Conservation (phyloP, 2,797 vertebrate genomes). For the Poeciliopsis turneri region DNA sequence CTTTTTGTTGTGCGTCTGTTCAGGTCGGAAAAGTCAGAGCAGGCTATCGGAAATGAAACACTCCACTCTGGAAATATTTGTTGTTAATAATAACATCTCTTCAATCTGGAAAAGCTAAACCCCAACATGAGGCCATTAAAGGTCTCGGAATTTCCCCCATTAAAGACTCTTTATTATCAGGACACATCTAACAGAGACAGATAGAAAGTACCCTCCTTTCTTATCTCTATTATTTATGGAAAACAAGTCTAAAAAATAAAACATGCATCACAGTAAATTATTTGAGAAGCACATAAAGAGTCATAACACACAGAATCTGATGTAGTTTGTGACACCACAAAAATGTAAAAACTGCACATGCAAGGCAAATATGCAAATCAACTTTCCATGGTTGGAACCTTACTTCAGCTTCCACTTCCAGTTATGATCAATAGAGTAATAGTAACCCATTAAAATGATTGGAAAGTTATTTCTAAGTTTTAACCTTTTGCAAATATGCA, state of each 20-base stretch:
- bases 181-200: constrained; percentile 12
- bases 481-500: not conserved
- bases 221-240: constrained; percentile 2
- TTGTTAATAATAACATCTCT: constrained; percentile 48
- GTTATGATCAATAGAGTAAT: not conserved
- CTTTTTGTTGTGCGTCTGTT: constrained; percentile 13
- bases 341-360: constrained; percentile 10
- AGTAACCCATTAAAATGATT: not conserved
- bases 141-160: constrained; percentile 52
- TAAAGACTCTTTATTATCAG: constrained; percentile 30
- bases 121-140: constrained; percentile 31
- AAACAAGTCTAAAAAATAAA: not conserved
- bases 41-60: constrained; percentile 49
- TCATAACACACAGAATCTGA: constrained; percentile 23
- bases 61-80: constrained; percentile 58
- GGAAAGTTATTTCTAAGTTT: not conserved
- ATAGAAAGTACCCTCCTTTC: not conserved
- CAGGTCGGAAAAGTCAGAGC: constrained; percentile 39
- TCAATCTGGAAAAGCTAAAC: constrained; percentile 51
- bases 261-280: not conserved
- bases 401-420: constrained; percentile 16
- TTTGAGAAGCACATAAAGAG: not conserved
- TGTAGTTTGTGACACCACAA: constrained; percentile 6
- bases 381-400: constrained; percentile 3
- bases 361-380: constrained; percentile 23